Evolutionary conservation across 1,140 invertebrate species (phyloP), one percentile per base, ranked within the genome.

Genomic region (Branchinecta lynchi): DNA sequence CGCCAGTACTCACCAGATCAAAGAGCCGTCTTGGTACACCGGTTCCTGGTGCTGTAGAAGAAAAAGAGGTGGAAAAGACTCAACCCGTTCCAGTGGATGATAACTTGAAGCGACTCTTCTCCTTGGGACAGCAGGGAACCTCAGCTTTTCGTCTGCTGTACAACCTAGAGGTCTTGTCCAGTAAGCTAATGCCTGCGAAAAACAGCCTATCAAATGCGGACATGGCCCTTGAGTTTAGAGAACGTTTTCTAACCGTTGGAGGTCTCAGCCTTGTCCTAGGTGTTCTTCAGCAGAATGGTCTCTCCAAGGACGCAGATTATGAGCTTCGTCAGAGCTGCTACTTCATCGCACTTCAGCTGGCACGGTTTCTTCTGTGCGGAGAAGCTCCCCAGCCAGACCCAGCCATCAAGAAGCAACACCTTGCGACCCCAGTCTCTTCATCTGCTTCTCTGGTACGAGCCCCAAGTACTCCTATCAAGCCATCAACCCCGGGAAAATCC

Each of bases 111-210:
- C 73, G 75, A 12, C 74, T 82, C 44, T 78, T 82, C 75, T 79
- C 80, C 74, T 75, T 76, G 65, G 72, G 71, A 32, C 74, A 75
- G 12, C 75, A 75, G 67, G 77, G 77, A 69, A 81, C 80, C 77
- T 79, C 79, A 12, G 77, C 80, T 65, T 82, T 83, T 73, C 77
- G 80, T 70, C 76, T 83, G 15, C 74, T 82, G 32, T 83, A 83
- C 72, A 82, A 82, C 73, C 73, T 83, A 44, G 81, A 83, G 78
- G 81, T 81, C 20, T 72, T 83, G 46, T 81, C 80, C 73, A 77
- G 80, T 70, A 80, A 80, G 71, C 72, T 83, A 45, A 81, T 82
- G 80, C 80, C 81, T n/a, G 78, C 76, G 3, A 71, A 74, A 44
- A 75, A 76, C 51, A 78, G 80, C 66, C 73, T 75, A 17, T 76